Evolutionary conservation across 2,113 vertebrate genomes (phyloP).

Genomic region (Gracilinanus agilis): DNA sequence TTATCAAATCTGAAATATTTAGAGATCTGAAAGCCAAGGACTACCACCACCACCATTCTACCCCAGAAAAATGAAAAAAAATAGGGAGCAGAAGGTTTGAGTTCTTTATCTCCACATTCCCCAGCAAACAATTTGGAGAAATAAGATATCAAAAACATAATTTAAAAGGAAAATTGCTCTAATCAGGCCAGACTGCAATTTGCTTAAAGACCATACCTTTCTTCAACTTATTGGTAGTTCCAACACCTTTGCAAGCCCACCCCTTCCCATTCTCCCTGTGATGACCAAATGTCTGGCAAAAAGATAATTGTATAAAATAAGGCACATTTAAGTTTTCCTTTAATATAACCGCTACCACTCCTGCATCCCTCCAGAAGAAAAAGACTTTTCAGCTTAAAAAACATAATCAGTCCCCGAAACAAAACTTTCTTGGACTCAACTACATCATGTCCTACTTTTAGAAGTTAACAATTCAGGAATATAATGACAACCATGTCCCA

Average conservation of each 20-base stretch:
- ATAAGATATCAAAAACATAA: slow-evolving; percentile 25
- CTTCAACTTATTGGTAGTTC: slow-evolving; percentile 14
- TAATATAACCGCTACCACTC: slow-evolving; percentile 1
- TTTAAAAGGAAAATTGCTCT: slow-evolving; percentile 46
- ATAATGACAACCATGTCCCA: not conserved
- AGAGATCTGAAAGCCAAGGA: not conserved
- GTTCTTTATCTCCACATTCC: not conserved
- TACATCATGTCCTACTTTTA: slow-evolving; percentile 35
- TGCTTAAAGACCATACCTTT: slow-evolving; percentile 38
- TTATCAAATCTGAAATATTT: slow-evolving; percentile 24
- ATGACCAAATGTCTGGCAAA: slow-evolving; percentile 35
- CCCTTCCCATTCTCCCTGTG: not conserved
- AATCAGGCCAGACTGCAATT: slow-evolving; percentile 30
- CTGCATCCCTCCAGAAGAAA: not conserved
- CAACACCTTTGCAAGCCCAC: not conserved
- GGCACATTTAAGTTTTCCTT: not conserved
- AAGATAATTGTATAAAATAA: slow-evolving; percentile 30
- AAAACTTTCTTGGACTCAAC: slow-evolving; percentile 19
- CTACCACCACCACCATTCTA: not conserved
- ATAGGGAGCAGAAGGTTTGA: slow-evolving; percentile 22
- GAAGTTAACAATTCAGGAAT: slow-evolving; percentile 21
- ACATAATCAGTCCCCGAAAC: not conserved
- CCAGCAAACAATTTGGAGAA: not conserved
- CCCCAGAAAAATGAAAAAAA: slow-evolving; percentile 36
- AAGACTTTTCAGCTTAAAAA: not conserved